Evolutionary conservation across 2,113 vertebrate species (phyloP).

Genomic region (Upupa epops): DNA sequence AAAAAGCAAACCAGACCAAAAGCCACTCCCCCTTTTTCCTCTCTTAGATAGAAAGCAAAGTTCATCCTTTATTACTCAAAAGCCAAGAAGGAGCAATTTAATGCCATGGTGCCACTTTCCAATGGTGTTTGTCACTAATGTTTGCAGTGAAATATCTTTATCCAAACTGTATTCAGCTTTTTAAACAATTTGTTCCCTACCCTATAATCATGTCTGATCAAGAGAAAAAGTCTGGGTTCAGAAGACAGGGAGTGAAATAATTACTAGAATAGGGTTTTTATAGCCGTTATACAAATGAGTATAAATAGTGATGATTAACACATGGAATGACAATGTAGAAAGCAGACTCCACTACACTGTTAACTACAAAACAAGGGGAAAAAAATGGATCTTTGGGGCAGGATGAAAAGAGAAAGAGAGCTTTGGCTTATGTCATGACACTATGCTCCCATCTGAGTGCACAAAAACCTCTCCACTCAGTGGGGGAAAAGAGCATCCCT

Average conservation of each 20-base stretch:
- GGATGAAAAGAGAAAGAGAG: neutral
- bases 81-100: neutral
- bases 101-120: neutral
- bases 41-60: neutral
- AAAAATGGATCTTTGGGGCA: neutral
- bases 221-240: neutral
- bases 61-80: neutral
- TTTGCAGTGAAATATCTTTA: conserved; percentile 37
- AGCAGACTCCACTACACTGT: neutral
- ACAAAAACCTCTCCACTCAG: neutral
- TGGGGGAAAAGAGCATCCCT: neutral
- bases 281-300: conserved; percentile 5
- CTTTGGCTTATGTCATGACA: neutral
- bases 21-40: neutral
- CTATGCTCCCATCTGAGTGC: neutral
- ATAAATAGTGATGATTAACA: conserved; percentile 32
- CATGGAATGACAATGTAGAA: neutral
- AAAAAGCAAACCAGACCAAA: accelerated
- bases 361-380: neutral
- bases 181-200: neutral
- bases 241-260: conserved; percentile 20
- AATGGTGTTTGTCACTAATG: neutral
- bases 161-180: neutral
- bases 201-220: conserved; percentile 27
- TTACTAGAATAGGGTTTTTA: neutral